A percentile compares a stretch with the other conserved stretches of the same genome.
Evolutionary conservation across 1,140 invertebrate species (phyloP).

Genomic region (Caerostris extrusa): DNA sequence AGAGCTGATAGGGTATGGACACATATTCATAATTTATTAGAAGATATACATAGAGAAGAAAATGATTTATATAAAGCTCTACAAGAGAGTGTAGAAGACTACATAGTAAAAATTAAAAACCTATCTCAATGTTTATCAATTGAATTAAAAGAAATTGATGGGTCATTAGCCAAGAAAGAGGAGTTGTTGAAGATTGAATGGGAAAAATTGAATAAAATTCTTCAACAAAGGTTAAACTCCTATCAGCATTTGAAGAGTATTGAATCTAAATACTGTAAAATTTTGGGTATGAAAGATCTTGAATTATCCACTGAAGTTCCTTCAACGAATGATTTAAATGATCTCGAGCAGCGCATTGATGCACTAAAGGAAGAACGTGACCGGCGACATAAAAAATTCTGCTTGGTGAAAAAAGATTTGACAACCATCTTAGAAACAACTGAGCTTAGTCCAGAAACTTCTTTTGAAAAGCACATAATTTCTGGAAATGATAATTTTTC

Average conservation of each 20-base stretch:
- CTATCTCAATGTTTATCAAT: slow-evolving; percentile 9
- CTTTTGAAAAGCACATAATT: slow-evolving; percentile 72
- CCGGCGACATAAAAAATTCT: slow-evolving; percentile 1
- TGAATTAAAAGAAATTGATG: not conserved
- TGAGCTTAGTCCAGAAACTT: slow-evolving; percentile 66
- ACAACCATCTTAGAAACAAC: slow-evolving; percentile 67
- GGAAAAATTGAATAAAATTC: slow-evolving; percentile 4
- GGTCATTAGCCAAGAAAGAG: slow-evolving; percentile 45
- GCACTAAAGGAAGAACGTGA: slow-evolving; percentile 50
- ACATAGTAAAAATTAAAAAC: slow-evolving; percentile 1
- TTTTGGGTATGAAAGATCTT: not conserved
- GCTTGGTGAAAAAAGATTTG: slow-evolving; percentile 42
- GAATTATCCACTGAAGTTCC: slow-evolving; percentile 21
- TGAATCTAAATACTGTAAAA: slow-evolving; percentile 50
- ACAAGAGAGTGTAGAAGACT: not conserved
- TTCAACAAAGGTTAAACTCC: slow-evolving; percentile 22
- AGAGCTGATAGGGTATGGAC: slow-evolving; percentile 35
- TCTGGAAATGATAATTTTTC: slow-evolving; percentile 22
- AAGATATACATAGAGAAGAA: slow-evolving; percentile 52
- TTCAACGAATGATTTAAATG: slow-evolving; percentile 32
- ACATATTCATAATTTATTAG: slow-evolving; percentile 12
- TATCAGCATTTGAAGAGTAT: slow-evolving; percentile 21
- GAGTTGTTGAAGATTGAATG: not conserved
- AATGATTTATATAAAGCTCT: not conserved
- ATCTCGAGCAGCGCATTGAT: slow-evolving; percentile 46